phyloP scores from a whole-genome alignment of 2,888 invertebrate genomes.

The Acrobasis consociella region DNA sequence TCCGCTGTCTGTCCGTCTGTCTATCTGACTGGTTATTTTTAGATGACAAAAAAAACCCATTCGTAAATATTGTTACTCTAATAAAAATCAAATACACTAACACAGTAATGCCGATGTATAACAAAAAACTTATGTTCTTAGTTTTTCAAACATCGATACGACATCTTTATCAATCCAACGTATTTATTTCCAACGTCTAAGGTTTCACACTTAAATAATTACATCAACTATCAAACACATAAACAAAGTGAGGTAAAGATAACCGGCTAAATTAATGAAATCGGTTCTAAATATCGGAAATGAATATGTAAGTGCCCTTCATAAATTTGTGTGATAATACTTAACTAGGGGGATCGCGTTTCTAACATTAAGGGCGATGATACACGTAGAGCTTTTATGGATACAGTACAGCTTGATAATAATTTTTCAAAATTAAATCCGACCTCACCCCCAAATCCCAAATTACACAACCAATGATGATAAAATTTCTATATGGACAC shows the following conservation, averaged over 20 bases:
- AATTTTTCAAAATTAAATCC: too few relatives aligned
- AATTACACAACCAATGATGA: too few relatives aligned
- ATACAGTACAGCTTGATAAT: not conserved
- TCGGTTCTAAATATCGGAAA: slow-evolving; percentile 10
- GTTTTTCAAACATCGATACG: not conserved
- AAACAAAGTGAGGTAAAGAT: slow-evolving; percentile 12
- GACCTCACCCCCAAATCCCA: too few relatives aligned
- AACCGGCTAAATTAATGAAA: slow-evolving; percentile 6
- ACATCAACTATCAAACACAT: not conserved
- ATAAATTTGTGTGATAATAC: slow-evolving; percentile 7
- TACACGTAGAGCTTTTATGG: not conserved
- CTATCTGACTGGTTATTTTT: too few relatives aligned
- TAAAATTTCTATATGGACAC: too few relatives aligned
- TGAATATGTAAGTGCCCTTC: slow-evolving; percentile 8
- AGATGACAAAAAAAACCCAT: too few relatives aligned
- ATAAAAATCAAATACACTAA: too few relatives aligned
- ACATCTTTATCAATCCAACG: slow-evolving; percentile 1
- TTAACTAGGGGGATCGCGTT: not conserved
- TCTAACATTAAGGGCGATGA: not conserved
- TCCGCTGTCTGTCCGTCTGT: too few relatives aligned
- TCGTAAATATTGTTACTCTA: too few relatives aligned
- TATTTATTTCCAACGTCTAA: slow-evolving; percentile 10
- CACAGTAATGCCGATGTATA: too few relatives aligned
- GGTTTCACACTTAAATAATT: slow-evolving; percentile 14
- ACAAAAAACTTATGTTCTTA: not conserved